Evolutionary conservation across 2,797 vertebrate species (phyloP).

Genomic region (Anguilla obscura): DNA sequence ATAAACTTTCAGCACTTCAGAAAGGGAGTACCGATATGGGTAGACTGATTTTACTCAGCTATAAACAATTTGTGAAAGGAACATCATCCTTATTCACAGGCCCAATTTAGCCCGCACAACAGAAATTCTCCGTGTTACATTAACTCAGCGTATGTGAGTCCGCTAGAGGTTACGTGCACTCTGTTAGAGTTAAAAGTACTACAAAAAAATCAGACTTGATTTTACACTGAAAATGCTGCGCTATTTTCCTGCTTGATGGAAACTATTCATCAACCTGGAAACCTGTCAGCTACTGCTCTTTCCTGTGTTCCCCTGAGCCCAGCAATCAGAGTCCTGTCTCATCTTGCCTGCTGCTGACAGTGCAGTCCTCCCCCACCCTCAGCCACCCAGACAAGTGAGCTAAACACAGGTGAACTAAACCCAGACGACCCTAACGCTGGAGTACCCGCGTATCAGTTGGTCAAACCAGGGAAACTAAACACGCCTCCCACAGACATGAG

Average conservation of each 20-base stretch:
- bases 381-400: constrained; percentile 63
- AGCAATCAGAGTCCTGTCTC: constrained; percentile 55
- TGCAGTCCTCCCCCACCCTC: constrained; percentile 62
- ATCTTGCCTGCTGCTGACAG: constrained; percentile 69
- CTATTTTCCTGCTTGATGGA: neutral
- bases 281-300: constrained; percentile 13
- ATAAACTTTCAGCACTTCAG: neutral
- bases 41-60: neutral
- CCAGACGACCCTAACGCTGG: constrained; percentile 57
- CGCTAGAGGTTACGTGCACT: too few relatives aligned
- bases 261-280: constrained; percentile 2
- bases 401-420: constrained; percentile 64
- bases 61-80: neutral
- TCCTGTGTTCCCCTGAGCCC: constrained; percentile 10
- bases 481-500: constrained; percentile 39
- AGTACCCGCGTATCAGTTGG: constrained; percentile 63
- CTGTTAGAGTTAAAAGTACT: too few relatives aligned
- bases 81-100: neutral
- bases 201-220: neutral
- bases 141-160: neutral
- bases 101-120: neutral
- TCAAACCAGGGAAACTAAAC: constrained; percentile 43
- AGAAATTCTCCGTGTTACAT: neutral
- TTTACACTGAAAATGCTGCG: neutral
- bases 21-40: neutral